Evolutionary conservation across 2,888 invertebrate species (phyloP), one percentile per base, ranked within the genome.

Genomic region (Beris chalybata): DNA sequence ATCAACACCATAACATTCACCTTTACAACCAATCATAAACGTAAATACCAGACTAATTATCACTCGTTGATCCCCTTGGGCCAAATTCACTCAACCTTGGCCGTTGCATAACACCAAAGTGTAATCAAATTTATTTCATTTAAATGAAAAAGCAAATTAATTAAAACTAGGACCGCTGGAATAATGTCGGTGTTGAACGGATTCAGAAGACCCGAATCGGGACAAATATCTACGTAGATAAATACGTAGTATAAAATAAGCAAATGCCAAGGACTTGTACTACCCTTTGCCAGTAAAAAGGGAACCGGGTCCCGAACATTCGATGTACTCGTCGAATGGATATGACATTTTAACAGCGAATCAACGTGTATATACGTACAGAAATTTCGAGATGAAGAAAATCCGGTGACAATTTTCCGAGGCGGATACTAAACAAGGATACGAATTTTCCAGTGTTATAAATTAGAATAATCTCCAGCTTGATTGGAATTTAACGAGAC

Each of bases 401-500:
- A 29, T 15, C 15, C 15, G 15, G 9, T n/a, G 31, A 53, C 53
- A 29, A 30, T 53, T n/a, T n/a, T 53, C 13, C 30, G 31, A 53
- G 31, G 38, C 38, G 38, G 38, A 38, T 38, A 38, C 38, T 38
- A 38, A 38, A 38, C 38, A 38, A 38, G 30, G n/a, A 31, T 53
- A 30, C 7, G 30, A 58, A 58, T 58, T 58, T 58, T 58, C 45
- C 58, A 47, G 58, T 47, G 47, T 4, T 45, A 5, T 58, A 45
- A 45, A 58, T 58, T 22, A 43, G 58, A 58, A 58, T 58, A 58
- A 58, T 58, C 13, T 45, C 30, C 30, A 12, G 30, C 7, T 58
- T 58, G 45, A 58, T 58, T 58, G 58, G 30, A 58, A 58, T 58
- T 58, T 58, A 29, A 58, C 53, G 53, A 53, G 7, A 11, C 30